Evolutionary conservation across 2,797 vertebrate species (phyloP).

Genomic region (Sciurus vulgaris): DNA sequence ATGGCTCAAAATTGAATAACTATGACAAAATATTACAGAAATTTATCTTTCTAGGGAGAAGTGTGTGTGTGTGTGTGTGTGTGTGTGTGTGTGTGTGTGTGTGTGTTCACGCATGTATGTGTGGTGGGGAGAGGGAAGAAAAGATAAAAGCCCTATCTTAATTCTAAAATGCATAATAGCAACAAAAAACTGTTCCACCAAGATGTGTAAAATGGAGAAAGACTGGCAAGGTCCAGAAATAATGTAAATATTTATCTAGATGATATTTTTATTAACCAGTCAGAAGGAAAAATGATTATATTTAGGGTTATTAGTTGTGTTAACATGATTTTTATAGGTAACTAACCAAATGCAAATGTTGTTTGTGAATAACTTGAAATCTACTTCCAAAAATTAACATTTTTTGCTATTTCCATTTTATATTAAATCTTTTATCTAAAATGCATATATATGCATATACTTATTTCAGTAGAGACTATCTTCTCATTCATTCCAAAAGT

Average conservation of each 20-base stretch:
- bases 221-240: neutral
- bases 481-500: constrained; percentile 15
- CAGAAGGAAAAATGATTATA: neutral
- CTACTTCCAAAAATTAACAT: neutral
- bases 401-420: neutral
- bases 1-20: constrained; percentile 29
- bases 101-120: neutral
- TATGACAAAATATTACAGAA: constrained; percentile 15
- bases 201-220: neutral
- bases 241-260: neutral
- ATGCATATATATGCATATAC: neutral
- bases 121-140: neutral
- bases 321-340: neutral
- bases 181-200: neutral
- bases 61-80: neutral
- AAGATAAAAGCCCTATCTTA: neutral
- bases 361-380: neutral
- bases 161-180: constrained; percentile 28
- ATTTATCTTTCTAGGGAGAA: constrained; percentile 11
- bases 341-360: neutral
- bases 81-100: neutral
- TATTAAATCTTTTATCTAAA: constrained; percentile 13
- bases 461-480: neutral
- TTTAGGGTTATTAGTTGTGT: neutral
- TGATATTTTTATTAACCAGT: neutral